phyloP scores from a whole-genome alignment of 1,140 invertebrate species.

The Calephelis virginiensis region DNA sequence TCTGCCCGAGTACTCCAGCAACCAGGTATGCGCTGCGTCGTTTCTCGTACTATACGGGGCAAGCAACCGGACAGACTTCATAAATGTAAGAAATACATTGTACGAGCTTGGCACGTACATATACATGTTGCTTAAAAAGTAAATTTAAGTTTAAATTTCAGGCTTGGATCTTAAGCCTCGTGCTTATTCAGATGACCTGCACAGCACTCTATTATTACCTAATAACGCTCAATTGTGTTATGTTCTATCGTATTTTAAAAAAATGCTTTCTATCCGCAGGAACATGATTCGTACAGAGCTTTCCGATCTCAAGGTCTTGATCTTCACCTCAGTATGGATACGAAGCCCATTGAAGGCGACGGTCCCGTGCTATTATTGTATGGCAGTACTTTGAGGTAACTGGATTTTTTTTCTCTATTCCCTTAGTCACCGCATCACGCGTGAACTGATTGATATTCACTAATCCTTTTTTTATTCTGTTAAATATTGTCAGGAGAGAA shows the following conservation, averaged over 20 bases:
- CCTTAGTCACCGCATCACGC: no score
- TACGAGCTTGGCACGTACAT: no score
- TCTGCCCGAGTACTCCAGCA: slow-evolving; percentile 97
- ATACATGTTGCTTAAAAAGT: no score
- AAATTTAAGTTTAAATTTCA: no score
- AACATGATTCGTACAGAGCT: slow-evolving; percentile 86
- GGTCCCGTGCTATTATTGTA: slow-evolving; percentile 91
- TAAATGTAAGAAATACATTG: neutral
- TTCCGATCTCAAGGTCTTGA: slow-evolving; percentile 97
- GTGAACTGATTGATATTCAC: no score
- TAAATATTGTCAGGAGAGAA: neutral
- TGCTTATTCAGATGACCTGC: no score
- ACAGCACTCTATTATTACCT: no score
- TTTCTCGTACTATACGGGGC: no score
- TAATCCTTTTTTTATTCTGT: slow-evolving; percentile 9
- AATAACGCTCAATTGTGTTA: no score
- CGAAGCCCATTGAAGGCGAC: slow-evolving; percentile 84
- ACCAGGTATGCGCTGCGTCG: slow-evolving; percentile 81
- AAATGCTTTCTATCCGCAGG: slow-evolving; percentile 34
- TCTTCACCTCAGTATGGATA: slow-evolving; percentile 93
- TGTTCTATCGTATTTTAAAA: no score
- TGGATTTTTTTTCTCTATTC: neutral
- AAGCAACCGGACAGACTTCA: neutral
- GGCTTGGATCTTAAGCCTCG: no score
- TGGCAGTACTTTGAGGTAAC: slow-evolving; percentile 88